Evolutionary conservation across 1,140 invertebrate genomes (phyloP).

Genomic region (Muscidifurax raptorellus): DNA sequence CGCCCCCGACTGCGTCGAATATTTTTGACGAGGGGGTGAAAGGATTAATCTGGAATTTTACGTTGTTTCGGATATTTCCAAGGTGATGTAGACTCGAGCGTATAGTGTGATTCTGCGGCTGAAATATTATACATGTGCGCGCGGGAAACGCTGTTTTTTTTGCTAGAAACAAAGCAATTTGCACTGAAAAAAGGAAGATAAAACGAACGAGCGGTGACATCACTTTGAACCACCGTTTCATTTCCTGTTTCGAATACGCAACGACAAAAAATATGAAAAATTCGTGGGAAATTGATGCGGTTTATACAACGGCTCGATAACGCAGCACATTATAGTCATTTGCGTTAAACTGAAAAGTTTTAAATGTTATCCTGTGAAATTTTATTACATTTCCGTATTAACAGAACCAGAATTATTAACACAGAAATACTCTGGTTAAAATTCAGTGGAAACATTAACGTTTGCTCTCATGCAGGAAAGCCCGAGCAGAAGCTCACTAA

Average conservation of each 20-base stretch:
- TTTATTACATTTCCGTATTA: too few relatives aligned
- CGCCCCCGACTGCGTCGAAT: neutral
- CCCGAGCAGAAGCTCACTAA: slow-evolving; percentile 1
- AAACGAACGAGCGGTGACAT: neutral
- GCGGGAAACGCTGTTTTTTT: neutral
- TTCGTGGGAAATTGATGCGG: too few relatives aligned
- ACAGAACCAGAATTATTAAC: neutral
- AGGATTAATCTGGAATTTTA: slow-evolving; percentile 22
- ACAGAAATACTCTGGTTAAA: neutral
- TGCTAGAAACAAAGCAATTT: neutral
- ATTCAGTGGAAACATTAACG: neutral
- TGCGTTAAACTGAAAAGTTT: too few relatives aligned
- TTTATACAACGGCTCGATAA: too few relatives aligned
- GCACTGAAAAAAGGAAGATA: neutral
- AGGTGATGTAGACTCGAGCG: neutral
- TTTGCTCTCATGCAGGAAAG: neutral
- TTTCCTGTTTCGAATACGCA: neutral
- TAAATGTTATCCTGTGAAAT: too few relatives aligned
- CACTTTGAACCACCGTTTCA: neutral
- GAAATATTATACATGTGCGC: neutral
- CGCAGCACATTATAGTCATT: too few relatives aligned
- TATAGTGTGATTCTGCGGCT: neutral
- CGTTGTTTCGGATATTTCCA: neutral
- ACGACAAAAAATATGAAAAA: neutral
- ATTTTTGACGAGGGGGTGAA: slow-evolving; percentile 23